A percentile compares a stretch with the other conserved stretches of the same genome.
These are phyloP conservation scores for Clarias pachynema DNA, from an alignment of 2,797 vertebrate genomes.

Conservation along the genomic window DNA sequence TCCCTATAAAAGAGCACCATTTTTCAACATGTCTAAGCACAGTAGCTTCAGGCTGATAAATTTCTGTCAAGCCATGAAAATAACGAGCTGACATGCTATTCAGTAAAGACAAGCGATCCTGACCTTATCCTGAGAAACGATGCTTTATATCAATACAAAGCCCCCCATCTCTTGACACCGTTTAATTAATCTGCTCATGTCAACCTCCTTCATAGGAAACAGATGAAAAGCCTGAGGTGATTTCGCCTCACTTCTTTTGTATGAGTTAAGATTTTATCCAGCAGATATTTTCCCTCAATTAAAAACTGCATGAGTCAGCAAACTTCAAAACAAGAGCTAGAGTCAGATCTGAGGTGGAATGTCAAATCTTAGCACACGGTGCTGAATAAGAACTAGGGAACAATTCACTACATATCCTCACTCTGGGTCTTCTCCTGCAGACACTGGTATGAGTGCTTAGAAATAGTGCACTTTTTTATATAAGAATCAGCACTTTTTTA, in stretches of 20 bases:
- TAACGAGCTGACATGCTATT: conserved; percentile 21
- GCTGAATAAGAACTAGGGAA: conserved; percentile 37
- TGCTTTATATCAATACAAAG: conserved; percentile 15
- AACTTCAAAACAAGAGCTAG: conserved; percentile 6
- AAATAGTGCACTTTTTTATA: conserved; percentile 67
- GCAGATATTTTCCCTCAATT: conserved; percentile 17
- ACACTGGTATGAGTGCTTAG: conserved; percentile 59
- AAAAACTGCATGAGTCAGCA: conserved; percentile 9
- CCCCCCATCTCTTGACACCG: conserved; percentile 16
- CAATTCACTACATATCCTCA: not conserved
- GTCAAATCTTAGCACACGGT: not conserved
- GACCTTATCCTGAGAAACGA: conserved; percentile 47
- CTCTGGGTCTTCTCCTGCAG: conserved; percentile 19
- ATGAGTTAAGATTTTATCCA: conserved; percentile 58
- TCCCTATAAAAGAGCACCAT: not conserved
- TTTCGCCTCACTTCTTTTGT: conserved; percentile 55
- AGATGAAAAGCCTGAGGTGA: conserved; percentile 53
- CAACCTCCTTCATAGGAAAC: conserved; percentile 33
- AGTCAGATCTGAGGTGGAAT: not conserved
- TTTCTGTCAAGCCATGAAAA: conserved; percentile 31
- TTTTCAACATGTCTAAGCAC: not conserved
- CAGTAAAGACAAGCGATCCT: conserved; percentile 18
- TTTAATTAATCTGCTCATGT: not conserved
- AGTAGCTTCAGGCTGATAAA: conserved; percentile 1
- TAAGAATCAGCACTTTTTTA: conserved; percentile 59